A percentile compares a stretch with the other conserved stretches of the same genome.
phyloP scores from a whole-genome alignment of 2,113 vertebrate genomes.

The Sakesphorus luctuosus region DNA sequence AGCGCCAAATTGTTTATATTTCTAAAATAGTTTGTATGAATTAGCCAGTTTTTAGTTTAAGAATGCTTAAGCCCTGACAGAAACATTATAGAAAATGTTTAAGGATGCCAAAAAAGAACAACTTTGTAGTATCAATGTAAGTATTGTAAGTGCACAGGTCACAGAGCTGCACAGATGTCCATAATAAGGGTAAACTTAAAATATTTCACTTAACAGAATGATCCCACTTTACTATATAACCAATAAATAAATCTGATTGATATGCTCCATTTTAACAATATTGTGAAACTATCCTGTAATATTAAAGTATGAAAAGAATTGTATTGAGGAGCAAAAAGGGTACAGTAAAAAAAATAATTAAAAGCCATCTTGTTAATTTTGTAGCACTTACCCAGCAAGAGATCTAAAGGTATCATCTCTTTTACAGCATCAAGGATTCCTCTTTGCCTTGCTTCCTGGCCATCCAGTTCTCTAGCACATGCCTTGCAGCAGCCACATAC shows the following conservation, averaged over 20 bases:
- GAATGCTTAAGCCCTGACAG: background rate
- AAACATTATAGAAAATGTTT: background rate
- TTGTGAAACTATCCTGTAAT: background rate
- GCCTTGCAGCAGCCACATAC: conserved; percentile 98
- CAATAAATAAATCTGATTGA: background rate
- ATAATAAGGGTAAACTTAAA: background rate
- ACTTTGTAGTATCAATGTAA: background rate
- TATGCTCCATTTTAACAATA: background rate
- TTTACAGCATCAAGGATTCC: conserved; percentile 99
- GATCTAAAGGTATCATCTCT: conserved; percentile 98
- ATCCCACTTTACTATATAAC: background rate
- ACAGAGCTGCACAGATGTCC: background rate
- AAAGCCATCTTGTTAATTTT: background rate
- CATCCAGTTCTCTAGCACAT: conserved; percentile 95
- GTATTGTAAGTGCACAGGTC: background rate
- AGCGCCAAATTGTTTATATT: background rate
- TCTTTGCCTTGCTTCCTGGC: conserved; percentile 95
- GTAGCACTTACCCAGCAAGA: conserved; percentile 86
- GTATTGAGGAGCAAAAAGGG: background rate
- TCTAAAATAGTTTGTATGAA: background rate
- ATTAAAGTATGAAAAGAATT: background rate
- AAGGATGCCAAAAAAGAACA: background rate
- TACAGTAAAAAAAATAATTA: background rate
- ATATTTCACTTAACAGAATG: background rate
- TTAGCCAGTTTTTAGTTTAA: background rate